These are phyloP conservation scores for Ametastegia equiseti DNA, from an alignment of 2,888 invertebrate genomes.

Conservation along the genomic window DNA sequence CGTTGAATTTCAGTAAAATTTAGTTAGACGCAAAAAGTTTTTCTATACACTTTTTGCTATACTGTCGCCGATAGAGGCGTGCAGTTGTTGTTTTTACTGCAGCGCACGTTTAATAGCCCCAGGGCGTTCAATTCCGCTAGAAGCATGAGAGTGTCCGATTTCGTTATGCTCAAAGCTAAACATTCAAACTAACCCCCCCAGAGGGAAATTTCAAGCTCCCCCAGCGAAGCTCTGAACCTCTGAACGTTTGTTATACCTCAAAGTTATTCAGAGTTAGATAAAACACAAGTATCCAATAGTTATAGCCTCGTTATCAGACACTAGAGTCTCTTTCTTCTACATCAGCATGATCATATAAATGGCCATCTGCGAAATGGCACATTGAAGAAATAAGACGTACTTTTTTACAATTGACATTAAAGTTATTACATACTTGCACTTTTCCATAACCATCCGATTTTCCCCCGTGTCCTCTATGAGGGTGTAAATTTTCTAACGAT, in stretches of 20 bases:
- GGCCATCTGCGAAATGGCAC: too few species aligned
- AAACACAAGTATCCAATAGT: neutral
- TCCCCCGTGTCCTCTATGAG: too few species aligned
- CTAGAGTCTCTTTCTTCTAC: too few species aligned
- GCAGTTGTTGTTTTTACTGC: neutral
- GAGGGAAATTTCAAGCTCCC: neutral
- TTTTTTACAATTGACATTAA: too few species aligned
- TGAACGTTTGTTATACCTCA: neutral
- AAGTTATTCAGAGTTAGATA: neutral
- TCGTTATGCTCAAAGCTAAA: neutral
- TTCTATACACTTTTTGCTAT: neutral
- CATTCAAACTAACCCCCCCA: neutral
- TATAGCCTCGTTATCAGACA: neutral
- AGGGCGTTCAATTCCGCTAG: slow-evolving; percentile 8
- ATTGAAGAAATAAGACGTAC: too few species aligned
- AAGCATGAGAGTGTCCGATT: slow-evolving; percentile 28
- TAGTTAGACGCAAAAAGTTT: neutral
- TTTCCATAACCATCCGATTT: too few species aligned
- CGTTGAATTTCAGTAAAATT: neutral
- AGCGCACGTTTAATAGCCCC: slow-evolving; percentile 9
- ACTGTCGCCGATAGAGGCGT: neutral
- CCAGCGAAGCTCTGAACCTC: neutral
- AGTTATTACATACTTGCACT: too few species aligned
- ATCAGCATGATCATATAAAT: too few species aligned
- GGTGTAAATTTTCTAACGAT: neutral